Evolutionary conservation across 2,797 vertebrate species (phyloP).

Genomic region (Buphagus erythrorhynchus): DNA sequence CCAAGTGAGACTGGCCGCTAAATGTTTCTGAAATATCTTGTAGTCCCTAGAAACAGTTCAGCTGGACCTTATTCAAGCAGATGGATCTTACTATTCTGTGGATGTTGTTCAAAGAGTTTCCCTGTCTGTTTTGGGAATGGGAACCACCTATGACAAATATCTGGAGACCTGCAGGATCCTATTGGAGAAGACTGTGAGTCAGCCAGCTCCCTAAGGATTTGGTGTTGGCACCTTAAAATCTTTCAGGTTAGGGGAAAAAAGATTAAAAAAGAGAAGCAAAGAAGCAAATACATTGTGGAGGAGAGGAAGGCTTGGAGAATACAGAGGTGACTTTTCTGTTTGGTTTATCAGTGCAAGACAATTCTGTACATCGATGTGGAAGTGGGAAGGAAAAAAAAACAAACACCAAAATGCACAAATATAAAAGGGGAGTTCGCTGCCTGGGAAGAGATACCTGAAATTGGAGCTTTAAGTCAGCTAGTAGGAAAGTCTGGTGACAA

Average conservation of each 20-base stretch:
- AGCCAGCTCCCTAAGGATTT: not conserved
- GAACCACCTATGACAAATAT: not conserved
- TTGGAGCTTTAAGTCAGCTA: not conserved
- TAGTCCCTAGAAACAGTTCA: not conserved
- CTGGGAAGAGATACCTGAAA: not conserved
- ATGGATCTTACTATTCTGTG: not conserved
- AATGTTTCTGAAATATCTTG: not conserved
- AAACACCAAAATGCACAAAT: not conserved
- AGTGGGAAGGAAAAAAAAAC: not conserved
- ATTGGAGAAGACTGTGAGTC: not conserved
- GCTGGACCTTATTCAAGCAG: not conserved
- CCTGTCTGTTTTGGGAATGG: not conserved
- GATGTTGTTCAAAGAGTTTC: not conserved
- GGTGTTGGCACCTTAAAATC: not conserved
- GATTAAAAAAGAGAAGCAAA: not conserved
- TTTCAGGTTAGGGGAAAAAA: not conserved
- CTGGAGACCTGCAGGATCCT: not conserved
- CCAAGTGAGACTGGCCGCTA: not conserved
- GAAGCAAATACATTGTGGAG: not conserved
- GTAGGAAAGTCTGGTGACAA: not conserved
- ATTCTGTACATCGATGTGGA: not conserved
- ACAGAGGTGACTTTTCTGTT: not conserved
- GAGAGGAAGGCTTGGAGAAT: not conserved
- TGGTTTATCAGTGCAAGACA: not conserved
- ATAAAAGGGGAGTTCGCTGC: rapidly evolving